Percentiles rank a stretch among this genome's conserved stretches.
These are phyloP conservation scores for Pundamilia nyererei DNA, from an alignment of 2,113 vertebrate genomes.

Conservation along the genomic window DNA sequence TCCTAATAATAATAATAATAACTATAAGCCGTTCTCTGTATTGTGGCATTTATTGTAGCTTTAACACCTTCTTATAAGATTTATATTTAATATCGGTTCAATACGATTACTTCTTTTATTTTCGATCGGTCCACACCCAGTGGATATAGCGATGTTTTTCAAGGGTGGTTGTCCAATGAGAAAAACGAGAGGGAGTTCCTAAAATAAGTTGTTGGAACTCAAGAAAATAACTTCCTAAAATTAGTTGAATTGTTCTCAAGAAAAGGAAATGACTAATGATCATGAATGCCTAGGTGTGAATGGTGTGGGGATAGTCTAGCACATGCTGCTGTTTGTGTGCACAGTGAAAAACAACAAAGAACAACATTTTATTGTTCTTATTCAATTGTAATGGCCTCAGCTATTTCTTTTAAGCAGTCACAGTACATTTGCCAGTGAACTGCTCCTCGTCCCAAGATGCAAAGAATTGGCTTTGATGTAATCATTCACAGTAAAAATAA, in stretches of 20 bases:
- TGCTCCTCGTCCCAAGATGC: conserved; percentile 66
- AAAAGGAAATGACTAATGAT: conserved; percentile 36
- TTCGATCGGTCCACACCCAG: background rate
- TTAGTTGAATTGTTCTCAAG: background rate
- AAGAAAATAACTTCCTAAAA: background rate
- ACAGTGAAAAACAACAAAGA: conserved; percentile 21
- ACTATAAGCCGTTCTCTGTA: background rate
- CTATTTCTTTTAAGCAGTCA: conserved; percentile 71
- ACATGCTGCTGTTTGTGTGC: conserved; percentile 6
- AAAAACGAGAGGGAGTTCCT: background rate
- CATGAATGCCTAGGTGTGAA: conserved; percentile 32
- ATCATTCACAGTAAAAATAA: conserved; percentile 71
- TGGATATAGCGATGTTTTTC: background rate
- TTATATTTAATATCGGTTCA: background rate
- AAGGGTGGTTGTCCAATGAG: background rate
- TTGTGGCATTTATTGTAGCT: background rate
- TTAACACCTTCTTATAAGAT: background rate
- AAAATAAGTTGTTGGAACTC: background rate
- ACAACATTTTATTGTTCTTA: conserved; percentile 47
- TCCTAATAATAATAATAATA: background rate
- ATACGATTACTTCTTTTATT: background rate
- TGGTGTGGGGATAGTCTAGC: background rate
- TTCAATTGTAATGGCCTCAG: conserved; percentile 58
- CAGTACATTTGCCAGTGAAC: conserved; percentile 75
- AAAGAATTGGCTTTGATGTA: conserved; percentile 58